phyloP scores from a whole-genome alignment of 2,797 vertebrate genomes.

The Tenualosa thibaudeaui region DNA sequence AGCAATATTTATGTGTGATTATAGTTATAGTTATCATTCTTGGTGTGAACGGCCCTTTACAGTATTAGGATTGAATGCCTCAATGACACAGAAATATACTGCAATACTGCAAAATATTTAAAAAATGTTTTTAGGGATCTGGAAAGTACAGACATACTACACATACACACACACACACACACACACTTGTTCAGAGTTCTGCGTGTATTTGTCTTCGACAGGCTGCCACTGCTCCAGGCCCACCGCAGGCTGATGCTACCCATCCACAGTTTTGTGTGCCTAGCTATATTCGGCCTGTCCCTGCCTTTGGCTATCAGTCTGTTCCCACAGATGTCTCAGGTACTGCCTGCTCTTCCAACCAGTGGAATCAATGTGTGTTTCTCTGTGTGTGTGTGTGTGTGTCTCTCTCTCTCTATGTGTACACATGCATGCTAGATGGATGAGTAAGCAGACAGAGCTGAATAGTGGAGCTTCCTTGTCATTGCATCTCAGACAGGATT shows the following conservation, averaged over 20 bases:
- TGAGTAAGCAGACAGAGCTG: background rate
- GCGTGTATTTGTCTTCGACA: slow-evolving; percentile 58
- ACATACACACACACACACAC: no score
- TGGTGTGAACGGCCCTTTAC: no score
- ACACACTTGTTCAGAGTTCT: slow-evolving; percentile 24
- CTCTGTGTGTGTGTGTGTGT: background rate
- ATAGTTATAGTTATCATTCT: no score
- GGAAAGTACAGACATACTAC: no score
- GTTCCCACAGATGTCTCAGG: slow-evolving; percentile 98
- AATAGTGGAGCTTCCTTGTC: background rate
- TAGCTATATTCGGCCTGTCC: slow-evolving; percentile 92
- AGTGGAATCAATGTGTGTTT: background rate
- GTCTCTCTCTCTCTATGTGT: background rate
- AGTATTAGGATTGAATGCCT: no score
- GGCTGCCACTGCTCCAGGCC: slow-evolving; percentile 84
- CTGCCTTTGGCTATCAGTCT: slow-evolving; percentile 97
- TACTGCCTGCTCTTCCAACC: slow-evolving; percentile 57
- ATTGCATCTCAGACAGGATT: slow-evolving; percentile 24
- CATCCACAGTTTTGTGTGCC: slow-evolving; percentile 92
- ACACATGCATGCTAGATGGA: slow-evolving; percentile 12
- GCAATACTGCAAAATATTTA: no score
- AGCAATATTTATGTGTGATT: no score
- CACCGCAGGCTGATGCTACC: slow-evolving; percentile 88
- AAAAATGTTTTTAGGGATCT: no score
- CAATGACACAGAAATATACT: no score